Conservation (phyloP, 2,113 vertebrate genomes). For the Cervus canadensis region DNA sequence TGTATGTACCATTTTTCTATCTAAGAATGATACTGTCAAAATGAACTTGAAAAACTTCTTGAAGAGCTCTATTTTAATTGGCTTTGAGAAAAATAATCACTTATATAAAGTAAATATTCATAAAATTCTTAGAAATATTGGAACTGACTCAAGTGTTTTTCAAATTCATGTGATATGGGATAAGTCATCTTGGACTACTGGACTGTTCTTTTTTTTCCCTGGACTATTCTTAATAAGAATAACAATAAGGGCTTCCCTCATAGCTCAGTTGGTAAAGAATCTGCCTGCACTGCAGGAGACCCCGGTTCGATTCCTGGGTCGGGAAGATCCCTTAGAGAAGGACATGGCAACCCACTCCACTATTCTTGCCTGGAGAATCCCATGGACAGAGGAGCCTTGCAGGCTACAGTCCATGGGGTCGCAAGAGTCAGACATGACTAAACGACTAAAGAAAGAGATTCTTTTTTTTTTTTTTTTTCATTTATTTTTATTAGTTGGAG, state of each 20-base stretch:
- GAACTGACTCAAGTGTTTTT: neutral
- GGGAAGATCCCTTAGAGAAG: neutral
- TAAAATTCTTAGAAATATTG: neutral
- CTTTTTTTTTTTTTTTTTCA: too few species aligned
- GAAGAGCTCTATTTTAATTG: neutral
- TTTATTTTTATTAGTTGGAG: too few species aligned
- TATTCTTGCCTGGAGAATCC: neutral
- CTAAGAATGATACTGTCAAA: too few species aligned
- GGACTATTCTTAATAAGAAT: neutral
- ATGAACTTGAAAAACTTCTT: neutral
- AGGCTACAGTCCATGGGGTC: neutral
- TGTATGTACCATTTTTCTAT: too few species aligned
- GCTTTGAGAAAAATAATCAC: neutral
- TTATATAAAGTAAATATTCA: neutral
- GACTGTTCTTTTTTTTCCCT: neutral
- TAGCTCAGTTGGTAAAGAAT: neutral
- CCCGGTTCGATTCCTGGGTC: rapidly evolving
- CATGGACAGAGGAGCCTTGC: neutral
- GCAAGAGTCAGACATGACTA: rapidly evolving
- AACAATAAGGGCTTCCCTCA: neutral
- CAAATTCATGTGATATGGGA: too few species aligned
- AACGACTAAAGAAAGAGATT: neutral
- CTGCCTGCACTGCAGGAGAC: neutral
- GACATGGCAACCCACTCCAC: neutral
- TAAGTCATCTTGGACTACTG: neutral